phyloP scores from a whole-genome alignment of 1,140 invertebrate species.

The Listronotus oregonensis region DNA sequence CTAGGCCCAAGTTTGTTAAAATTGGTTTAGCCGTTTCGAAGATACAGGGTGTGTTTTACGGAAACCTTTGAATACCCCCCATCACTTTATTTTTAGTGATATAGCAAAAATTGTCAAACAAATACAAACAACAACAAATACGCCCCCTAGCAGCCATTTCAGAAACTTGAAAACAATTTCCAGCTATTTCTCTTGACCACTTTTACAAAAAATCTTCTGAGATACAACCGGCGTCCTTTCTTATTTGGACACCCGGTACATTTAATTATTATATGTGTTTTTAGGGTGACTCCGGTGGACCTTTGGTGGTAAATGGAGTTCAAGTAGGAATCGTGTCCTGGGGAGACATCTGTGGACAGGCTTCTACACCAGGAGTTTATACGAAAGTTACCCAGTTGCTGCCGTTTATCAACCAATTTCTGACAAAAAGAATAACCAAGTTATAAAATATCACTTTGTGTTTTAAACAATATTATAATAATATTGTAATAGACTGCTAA shows the following conservation, averaged over 20 bases:
- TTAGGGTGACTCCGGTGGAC: slow-evolving; percentile 62
- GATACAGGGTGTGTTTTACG: too few species aligned
- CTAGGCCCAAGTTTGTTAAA: too few species aligned
- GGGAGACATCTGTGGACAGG: slow-evolving; percentile 52
- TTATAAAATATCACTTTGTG: background rate
- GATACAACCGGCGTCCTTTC: too few species aligned
- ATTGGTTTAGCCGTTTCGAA: too few species aligned
- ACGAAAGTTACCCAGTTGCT: slow-evolving; percentile 52
- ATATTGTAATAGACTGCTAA: background rate
- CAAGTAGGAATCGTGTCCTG: slow-evolving; percentile 59
- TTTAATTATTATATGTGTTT: slow-evolving; percentile 16
- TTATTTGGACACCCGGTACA: background rate
- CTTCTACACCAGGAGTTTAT: slow-evolving; percentile 57
- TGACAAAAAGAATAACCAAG: background rate
- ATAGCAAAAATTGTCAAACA: too few species aligned
- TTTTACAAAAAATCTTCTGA: too few species aligned
- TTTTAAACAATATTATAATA: background rate
- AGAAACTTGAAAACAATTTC: too few species aligned
- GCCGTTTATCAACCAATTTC: slow-evolving; percentile 31
- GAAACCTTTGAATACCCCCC: too few species aligned
- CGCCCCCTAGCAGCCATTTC: too few species aligned
- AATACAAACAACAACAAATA: too few species aligned
- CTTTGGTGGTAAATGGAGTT: slow-evolving; percentile 56
- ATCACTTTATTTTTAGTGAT: too few species aligned
- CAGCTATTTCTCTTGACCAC: too few species aligned